A percentile compares a stretch with the other conserved stretches of the same genome.
phyloP scores from a whole-genome alignment of 2,888 invertebrate species.

The Geophilus truncorum region DNA sequence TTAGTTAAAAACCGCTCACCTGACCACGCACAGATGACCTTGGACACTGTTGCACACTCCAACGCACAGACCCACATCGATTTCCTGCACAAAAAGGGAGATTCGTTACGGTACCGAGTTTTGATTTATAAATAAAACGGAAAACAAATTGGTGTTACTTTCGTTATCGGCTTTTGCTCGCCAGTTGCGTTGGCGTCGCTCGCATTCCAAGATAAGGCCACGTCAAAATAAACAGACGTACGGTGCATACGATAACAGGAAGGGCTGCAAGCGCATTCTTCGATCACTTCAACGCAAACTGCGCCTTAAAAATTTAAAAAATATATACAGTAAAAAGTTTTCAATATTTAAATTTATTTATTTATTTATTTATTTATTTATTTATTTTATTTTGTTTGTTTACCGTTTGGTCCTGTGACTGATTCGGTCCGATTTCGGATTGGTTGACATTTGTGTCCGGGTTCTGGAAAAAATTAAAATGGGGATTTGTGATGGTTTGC shows the following conservation, averaged over 20 bases:
- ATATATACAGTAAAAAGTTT: neutral
- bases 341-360: no score
- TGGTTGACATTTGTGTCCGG: neutral
- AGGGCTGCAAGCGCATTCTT: slow-evolving; percentile 50
- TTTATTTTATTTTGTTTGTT: neutral
- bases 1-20: slow-evolving; percentile 38
- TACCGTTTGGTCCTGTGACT: slow-evolving; percentile 50
- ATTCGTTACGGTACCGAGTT: no score
- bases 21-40: slow-evolving; percentile 41
- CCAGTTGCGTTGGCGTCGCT: neutral
- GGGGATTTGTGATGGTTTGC: slow-evolving; percentile 35
- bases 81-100: slow-evolving; percentile 45
- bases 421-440: slow-evolving; percentile 35
- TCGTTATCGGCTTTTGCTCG: neutral
- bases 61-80: slow-evolving; percentile 51
- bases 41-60: slow-evolving; percentile 46
- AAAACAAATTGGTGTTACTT: no score
- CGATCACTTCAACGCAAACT: slow-evolving; percentile 48
- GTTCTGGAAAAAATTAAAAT: neutral
- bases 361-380: no score
- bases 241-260: slow-evolving; percentile 50
- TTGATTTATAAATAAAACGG: no score
- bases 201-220: slow-evolving; percentile 18
- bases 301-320: slow-evolving; percentile 37
- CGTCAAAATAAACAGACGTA: slow-evolving; percentile 46